phyloP scores from a whole-genome alignment of 2,797 vertebrate species.

The Mycteria americana region DNA sequence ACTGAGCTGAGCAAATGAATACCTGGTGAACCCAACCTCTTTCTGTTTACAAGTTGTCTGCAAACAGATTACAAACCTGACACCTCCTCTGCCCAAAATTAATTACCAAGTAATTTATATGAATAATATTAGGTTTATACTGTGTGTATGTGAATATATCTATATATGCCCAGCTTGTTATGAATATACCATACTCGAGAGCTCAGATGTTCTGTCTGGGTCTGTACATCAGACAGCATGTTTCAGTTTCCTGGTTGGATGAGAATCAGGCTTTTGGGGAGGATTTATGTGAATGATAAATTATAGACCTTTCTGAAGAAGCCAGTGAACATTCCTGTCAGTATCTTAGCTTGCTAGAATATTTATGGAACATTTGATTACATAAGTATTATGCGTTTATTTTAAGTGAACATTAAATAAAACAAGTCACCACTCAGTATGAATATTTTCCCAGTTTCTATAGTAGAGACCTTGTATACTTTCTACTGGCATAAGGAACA shows the following conservation, averaged over 20 bases:
- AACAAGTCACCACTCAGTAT: neutral
- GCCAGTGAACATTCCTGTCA: neutral
- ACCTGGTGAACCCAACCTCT: neutral
- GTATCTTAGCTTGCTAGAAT: neutral
- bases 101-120: neutral
- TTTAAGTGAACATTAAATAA: slow-evolving; percentile 17
- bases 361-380: slow-evolving; percentile 26
- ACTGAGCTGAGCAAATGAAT: neutral
- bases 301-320: slow-evolving; percentile 7
- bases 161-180: neutral
- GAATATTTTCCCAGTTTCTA: neutral
- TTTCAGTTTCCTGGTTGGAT: neutral
- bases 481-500: neutral
- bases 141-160: neutral
- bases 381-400: slow-evolving; percentile 10
- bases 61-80: neutral
- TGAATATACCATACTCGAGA: neutral
- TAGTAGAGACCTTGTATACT: neutral
- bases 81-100: neutral
- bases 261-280: neutral
- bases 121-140: neutral
- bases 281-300: neutral
- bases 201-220: neutral
- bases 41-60: neutral
- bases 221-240: neutral